Evolutionary conservation across 1,140 invertebrate genomes (phyloP), one percentile per base, ranked within the genome.

Genomic region (Atopsyche davidsoni): DNA sequence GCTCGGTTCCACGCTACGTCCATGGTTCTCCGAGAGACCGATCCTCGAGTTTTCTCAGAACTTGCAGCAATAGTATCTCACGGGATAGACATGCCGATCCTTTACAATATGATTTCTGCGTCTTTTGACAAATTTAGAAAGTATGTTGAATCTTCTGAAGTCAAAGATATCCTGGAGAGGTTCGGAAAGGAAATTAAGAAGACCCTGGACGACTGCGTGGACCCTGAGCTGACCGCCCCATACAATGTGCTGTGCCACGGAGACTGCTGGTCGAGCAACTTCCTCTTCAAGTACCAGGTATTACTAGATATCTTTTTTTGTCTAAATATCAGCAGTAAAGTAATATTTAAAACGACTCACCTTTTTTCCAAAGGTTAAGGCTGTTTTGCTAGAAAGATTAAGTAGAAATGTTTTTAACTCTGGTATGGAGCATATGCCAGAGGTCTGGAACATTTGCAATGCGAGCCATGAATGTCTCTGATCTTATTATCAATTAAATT

Each of bases 191-290:
- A n/a, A 31, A 9, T 9, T n/a, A n/a, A n/a, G n/a, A n/a, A n/a
- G n/a, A n/a, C n/a, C n/a, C n/a, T n/a, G n/a, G 17, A 44, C 11
- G 18, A 22, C n/a, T 44, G 11, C n/a, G 11, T 43, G 10, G 17
- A 22, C 4, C 4, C 17, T 2, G 18, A 21, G 2, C 11, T 4
- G 9, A 28, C 11, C 1, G 21, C 23, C 3, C 39, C 31, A 1
- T 51, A 32, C 59, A 25, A 35, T 10, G 32, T 51, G 1, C 11
- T 51, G 13, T 51, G 48, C 28, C 72, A 74, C 53, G 70, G 70
- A 4, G 72, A 74, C 54, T 70, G 65, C 46, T 69, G 66, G 61
- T 59, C 60, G 10, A 73, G 70, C 46, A 74, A 74, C 45, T 57
- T 74, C 34, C 31, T 73, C 32, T 74, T 66, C 48, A 60, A 63